A percentile compares a stretch with the other conserved stretches of the same genome.
Conservation (phyloP, 2,888 invertebrate species). For the Apodemia zela region DNA sequence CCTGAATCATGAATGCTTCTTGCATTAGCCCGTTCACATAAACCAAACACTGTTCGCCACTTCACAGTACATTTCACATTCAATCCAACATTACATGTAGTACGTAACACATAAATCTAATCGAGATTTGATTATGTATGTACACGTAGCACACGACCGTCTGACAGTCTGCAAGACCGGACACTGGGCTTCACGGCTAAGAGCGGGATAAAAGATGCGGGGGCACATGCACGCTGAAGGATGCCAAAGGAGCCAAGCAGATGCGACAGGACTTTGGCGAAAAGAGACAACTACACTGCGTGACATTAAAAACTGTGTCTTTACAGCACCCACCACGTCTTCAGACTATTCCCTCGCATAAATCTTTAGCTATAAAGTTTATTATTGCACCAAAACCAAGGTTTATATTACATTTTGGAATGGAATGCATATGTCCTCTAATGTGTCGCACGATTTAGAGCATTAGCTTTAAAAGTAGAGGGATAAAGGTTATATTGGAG, state of each 20-base stretch:
- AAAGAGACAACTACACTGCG: conserved; percentile 78
- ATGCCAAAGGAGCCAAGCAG: conserved; percentile 76
- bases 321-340: conserved; percentile 56
- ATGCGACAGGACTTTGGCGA: conserved; percentile 78
- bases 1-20: conserved; percentile 76
- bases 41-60: conserved; percentile 63
- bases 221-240: conserved; percentile 68
- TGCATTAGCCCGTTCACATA: conserved; percentile 47
- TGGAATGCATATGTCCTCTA: conserved; percentile 63
- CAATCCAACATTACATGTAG: conserved; percentile 53
- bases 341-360: conserved; percentile 36
- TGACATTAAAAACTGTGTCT: conserved; percentile 80
- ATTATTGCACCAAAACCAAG: conserved; percentile 30
- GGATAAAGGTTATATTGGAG: conserved; percentile 56
- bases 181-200: conserved; percentile 72
- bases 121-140: conserved; percentile 45
- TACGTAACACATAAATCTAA: conserved; percentile 53
- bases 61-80: conserved; percentile 75
- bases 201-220: conserved; percentile 78
- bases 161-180: conserved; percentile 69
- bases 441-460: conserved; percentile 73
- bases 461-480: conserved; percentile 57
- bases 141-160: conserved; percentile 59
- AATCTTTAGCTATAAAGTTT: conserved; percentile 33
- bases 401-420: conserved; percentile 44